Percentiles rank a stretch among this genome's conserved stretches.
These are phyloP conservation scores for Drosophila repletoides DNA, from an alignment of 1,140 invertebrate species.

Conservation along the genomic window DNA sequence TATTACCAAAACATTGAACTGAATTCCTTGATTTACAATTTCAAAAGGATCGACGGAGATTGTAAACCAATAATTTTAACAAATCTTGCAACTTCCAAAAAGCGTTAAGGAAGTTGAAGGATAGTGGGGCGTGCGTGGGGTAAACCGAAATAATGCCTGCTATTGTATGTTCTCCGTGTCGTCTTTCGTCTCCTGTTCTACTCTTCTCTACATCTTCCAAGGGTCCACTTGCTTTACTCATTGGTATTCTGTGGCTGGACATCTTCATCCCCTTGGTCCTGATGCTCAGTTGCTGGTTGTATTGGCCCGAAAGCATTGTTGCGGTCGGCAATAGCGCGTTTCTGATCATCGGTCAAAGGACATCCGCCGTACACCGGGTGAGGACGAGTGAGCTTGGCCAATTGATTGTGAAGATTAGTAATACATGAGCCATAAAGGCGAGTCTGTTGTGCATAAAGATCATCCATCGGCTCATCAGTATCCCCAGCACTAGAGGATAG, in stretches of 20 bases:
- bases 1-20: slow-evolving; percentile 1
- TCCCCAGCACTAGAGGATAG: neutral
- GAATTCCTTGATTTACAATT: slow-evolving; percentile 9
- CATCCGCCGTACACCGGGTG: slow-evolving; percentile 12
- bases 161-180: no score
- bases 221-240: slow-evolving; percentile 1
- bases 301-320: neutral
- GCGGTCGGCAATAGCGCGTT: slow-evolving; percentile 24
- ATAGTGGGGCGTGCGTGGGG: no score
- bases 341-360: slow-evolving; percentile 51
- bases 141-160: no score
- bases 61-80: slow-evolving; percentile 12
- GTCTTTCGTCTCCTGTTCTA: no score
- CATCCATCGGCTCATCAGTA: slow-evolving; percentile 10
- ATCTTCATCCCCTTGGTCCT: neutral
- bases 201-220: no score
- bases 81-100: neutral
- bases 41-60: slow-evolving; percentile 6
- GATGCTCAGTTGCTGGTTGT: neutral
- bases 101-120: no score
- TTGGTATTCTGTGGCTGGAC: neutral
- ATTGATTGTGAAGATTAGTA: slow-evolving; percentile 9
- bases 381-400: slow-evolving; percentile 22
- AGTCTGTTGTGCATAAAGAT: neutral
- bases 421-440: slow-evolving; percentile 4